Evolutionary conservation across 2,888 invertebrate genomes (phyloP).

Genomic region (Anaspis maculata): DNA sequence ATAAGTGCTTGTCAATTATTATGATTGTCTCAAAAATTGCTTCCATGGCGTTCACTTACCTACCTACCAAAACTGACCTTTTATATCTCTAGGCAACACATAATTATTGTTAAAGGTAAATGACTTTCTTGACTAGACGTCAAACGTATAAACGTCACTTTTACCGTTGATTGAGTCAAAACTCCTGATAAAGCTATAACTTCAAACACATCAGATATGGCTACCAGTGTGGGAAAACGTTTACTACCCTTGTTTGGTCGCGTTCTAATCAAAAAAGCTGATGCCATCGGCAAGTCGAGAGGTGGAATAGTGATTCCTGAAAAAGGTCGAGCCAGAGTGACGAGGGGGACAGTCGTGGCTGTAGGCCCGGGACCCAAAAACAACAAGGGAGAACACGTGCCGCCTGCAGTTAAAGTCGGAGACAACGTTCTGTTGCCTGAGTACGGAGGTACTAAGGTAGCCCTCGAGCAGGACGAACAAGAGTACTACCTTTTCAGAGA

Average conservation of each 20-base stretch:
- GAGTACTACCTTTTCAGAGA: slow-evolving; percentile 90
- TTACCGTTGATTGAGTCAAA: too few species aligned
- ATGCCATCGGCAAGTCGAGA: slow-evolving; percentile 22
- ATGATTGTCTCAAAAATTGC: too few species aligned
- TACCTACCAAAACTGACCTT: too few species aligned
- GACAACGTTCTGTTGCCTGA: slow-evolving; percentile 92
- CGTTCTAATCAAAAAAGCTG: slow-evolving; percentile 25
- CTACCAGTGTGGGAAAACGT: slow-evolving; percentile 14
- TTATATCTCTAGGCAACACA: too few species aligned
- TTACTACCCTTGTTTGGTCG: slow-evolving; percentile 27
- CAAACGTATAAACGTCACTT: too few species aligned
- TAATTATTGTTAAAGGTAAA: too few species aligned
- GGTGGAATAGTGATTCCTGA: slow-evolving; percentile 30
- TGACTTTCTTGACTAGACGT: too few species aligned
- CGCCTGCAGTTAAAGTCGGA: slow-evolving; percentile 73
- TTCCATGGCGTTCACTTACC: too few species aligned
- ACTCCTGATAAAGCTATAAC: too few species aligned
- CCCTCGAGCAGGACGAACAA: slow-evolving; percentile 74
- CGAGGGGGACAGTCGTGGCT: slow-evolving; percentile 27
- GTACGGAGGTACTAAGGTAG: slow-evolving; percentile 93
- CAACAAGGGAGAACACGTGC: slow-evolving; percentile 68
- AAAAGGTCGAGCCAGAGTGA: slow-evolving; percentile 10
- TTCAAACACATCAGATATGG: too few species aligned
- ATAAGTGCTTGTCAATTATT: too few species aligned
- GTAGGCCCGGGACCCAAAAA: slow-evolving; percentile 25